Percentiles rank a stretch among this genome's conserved stretches.
phyloP scores from a whole-genome alignment of 2,888 invertebrate genomes.

The Notodonta dromedarius region DNA sequence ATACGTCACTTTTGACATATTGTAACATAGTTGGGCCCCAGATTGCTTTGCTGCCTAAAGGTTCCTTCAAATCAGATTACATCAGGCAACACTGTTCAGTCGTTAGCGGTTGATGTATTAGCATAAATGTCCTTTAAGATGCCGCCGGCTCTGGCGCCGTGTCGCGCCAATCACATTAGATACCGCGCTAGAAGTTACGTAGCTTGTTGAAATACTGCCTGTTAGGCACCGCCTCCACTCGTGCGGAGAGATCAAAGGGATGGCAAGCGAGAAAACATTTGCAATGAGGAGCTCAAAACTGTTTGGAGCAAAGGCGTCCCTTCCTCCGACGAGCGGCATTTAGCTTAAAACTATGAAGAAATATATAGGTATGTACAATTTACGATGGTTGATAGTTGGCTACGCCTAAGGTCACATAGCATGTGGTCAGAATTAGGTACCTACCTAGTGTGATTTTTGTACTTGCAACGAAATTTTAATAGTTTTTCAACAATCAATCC shows the following conservation, averaged over 20 bases:
- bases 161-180: conserved; percentile 75
- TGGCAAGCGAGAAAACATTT: background rate
- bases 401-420: no score
- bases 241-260: background rate
- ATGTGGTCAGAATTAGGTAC: no score
- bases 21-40: conserved; percentile 6
- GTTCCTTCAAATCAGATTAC: conserved; percentile 23
- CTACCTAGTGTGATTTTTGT: no score
- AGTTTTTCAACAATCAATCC: no score
- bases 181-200: conserved; percentile 76
- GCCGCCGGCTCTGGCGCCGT: conserved; percentile 77
- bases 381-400: no score
- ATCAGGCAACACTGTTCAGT: conserved; percentile 22
- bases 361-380: no score
- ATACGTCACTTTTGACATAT: no score
- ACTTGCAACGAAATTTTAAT: no score
- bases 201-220: conserved; percentile 64
- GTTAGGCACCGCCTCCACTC: conserved; percentile 3
- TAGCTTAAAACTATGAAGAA: no score
- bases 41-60: conserved; percentile 39
- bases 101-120: conserved; percentile 66
- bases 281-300: no score
- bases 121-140: conserved; percentile 75
- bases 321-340: no score
- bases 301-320: no score